Evolutionary conservation across 2,888 invertebrate genomes (phyloP), one percentile per base, ranked within the genome.

Genomic region (Tromatobia lineatoria): DNA sequence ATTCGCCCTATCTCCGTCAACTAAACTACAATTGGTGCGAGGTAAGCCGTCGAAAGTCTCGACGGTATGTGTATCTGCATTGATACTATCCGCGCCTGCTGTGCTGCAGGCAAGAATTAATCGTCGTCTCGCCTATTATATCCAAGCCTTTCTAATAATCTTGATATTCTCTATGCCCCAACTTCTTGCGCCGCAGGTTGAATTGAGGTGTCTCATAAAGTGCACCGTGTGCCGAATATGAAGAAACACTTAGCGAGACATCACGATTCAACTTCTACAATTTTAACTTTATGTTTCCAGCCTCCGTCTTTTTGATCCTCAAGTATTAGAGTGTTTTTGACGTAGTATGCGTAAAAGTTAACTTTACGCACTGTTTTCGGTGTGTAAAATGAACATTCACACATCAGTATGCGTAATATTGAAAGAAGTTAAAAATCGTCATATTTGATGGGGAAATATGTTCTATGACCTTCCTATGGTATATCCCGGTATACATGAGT

Each of bases 31-130:
- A 74, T 82, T 54, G 74, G 82, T 57, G 67, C 38, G 20, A 47
- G 74, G 61, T 42, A 70, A 79, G 70, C 74, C 54, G 69, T 64
- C 64, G 79, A 82, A 75, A 82, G 74, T 75, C 79, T 64, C 69
- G 69, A 57, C 54, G 42, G 15, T 71, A 18, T 67, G 52, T 70
- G 42, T 67, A 47, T 42, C 42, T 69, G 67, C n/a, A 34, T 66
- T 61, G 45, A 45, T 74, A 52, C 61, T 52, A 79, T 78, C 61
- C 69, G 54, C 47, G 47, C 11, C 15, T 47, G 42, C 29, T 38
- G 20, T 54, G 61, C 74, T 38, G 61, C 25, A 54, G 69, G 74
- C 54, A 78, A 74, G 61, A 75, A 82, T 82, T 61, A 38, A 34
- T 59, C n/a, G 18, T 0, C 29, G 18, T 52, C 29, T 50, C 34